Conservation (phyloP, 2,797 vertebrate genomes). For the Myotis myotis region DNA sequence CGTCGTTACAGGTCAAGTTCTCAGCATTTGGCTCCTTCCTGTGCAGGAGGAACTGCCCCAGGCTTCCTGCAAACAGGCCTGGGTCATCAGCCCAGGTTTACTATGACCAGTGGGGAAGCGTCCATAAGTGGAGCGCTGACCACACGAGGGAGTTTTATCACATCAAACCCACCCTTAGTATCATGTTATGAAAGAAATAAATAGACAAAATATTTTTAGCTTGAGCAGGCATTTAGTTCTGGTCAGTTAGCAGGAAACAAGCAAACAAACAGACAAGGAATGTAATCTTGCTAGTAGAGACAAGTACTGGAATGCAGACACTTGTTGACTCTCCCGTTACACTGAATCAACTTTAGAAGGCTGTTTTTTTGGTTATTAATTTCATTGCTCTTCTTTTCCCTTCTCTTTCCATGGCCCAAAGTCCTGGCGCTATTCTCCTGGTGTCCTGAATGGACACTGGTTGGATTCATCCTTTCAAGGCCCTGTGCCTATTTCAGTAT, state of each 20-base stretch:
- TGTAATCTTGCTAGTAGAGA: background rate
- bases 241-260: background rate
- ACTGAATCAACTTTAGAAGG: background rate
- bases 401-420: background rate
- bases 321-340: rapidly evolving
- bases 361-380: background rate
- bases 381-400: background rate
- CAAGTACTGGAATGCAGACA: background rate
- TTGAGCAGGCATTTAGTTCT: background rate
- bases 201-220: background rate
- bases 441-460: background rate
- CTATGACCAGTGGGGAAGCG: background rate
- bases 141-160: background rate
- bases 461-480: background rate
- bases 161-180: background rate
- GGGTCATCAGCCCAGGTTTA: background rate
- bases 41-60: background rate
- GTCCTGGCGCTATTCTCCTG: background rate
- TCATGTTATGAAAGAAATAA: background rate
- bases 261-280: background rate
- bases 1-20: background rate
- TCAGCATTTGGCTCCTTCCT: background rate
- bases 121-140: background rate
- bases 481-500: background rate
- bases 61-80: background rate